Evolutionary conservation across 2,888 invertebrate species (phyloP), one percentile per base, ranked within the genome.

Genomic region (Trachelus tabidus): DNA sequence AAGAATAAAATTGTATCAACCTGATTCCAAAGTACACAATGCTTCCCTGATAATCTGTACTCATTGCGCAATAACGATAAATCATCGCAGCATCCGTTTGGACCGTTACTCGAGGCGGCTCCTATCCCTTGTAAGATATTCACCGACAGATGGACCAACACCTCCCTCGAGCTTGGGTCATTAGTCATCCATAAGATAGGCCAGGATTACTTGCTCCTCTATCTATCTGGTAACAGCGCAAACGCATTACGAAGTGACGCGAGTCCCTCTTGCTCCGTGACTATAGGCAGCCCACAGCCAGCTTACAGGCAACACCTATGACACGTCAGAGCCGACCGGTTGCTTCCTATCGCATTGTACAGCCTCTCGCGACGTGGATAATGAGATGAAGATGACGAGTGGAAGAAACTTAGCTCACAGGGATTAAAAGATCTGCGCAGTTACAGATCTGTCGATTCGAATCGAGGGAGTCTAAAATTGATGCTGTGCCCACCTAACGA

Each of bases 61-160:
- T 56, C 56, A 23, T 56, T 56, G 56, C 23, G 2, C 6, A 23
- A 56, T 56, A 56, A 56, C 23, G 9, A 56, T 56, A 56, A 56
- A 56, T 56, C 56, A 56, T 56, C 56, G 23, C 56, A 56, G 56
- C 56, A 56, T 56, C 56, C 56, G 56, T 56, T 23, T 23, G 56
- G 56, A 56, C 56, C 56, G 56, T 56, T 56, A 56, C 56, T 56
- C 23, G 23, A 56, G 23, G 23, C 2, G 6, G 56, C 56, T 56
- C 56, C 56, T 23, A 9, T 56, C 56, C 56, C 56, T 56, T 23
- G 2, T 56, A 23, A 31, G 71, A 34, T 71, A 71, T 34, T 31
- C 71, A 34, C 34, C 71, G 71, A 71, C 71, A 34, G 71, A 71
- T 71, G 71, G 71, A 71, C 71, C 33, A 71, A 71, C 71, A 71